Percentiles rank a stretch among this genome's conserved stretches.
Conservation (phyloP, 2,797 vertebrate genomes). For the Diceros bicornis region DNA sequence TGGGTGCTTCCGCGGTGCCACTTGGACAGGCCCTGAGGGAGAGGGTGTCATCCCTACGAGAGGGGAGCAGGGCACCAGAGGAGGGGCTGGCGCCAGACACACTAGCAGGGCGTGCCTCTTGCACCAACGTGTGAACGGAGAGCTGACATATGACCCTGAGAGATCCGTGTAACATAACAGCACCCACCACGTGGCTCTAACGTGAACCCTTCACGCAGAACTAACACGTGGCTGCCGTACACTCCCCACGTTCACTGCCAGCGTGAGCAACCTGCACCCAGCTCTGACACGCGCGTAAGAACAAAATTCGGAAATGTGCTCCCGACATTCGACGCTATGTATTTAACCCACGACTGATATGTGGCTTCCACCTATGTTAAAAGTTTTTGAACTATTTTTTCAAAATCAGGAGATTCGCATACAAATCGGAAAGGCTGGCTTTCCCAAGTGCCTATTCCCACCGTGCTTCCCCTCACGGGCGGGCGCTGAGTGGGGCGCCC, state of each 20-base stretch:
- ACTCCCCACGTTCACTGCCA: rapidly evolving
- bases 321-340: rapidly evolving
- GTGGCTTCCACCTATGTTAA: neutral
- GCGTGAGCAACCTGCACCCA: rapidly evolving
- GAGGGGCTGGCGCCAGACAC: neutral
- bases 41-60: too few species aligned
- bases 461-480: rapidly evolving
- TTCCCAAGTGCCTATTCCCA: too few species aligned
- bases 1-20: neutral
- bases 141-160: neutral
- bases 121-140: neutral
- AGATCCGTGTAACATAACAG: rapidly evolving
- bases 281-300: rapidly evolving
- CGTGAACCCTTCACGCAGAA: rapidly evolving
- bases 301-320: rapidly evolving
- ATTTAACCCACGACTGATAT: rapidly evolving
- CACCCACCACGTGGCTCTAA: rapidly evolving
- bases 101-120: rapidly evolving
- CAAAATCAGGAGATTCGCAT: neutral
- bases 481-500: neutral
- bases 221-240: rapidly evolving
- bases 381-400: neutral
- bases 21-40: neutral
- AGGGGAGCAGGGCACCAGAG: neutral
- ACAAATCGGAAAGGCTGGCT: neutral